Evolutionary conservation across 2,797 vertebrate species (phyloP).

Genomic region (Acanthornis magna): DNA sequence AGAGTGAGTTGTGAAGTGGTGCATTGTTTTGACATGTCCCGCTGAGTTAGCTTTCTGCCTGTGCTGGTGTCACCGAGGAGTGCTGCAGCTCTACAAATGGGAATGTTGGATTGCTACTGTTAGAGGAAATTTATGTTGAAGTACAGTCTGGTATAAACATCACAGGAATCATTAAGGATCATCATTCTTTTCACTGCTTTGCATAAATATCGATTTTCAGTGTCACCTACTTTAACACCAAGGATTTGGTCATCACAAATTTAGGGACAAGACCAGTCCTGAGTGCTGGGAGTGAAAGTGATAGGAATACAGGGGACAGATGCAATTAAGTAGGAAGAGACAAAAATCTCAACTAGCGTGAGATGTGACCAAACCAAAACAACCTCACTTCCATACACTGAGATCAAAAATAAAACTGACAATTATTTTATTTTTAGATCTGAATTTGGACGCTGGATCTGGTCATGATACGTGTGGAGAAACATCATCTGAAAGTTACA

Average conservation of each 20-base stretch:
- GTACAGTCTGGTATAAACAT: background rate
- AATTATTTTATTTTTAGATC: constrained; percentile 75
- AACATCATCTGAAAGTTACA: constrained; percentile 93
- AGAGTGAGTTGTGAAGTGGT: background rate
- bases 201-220: background rate
- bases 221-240: background rate
- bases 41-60: background rate
- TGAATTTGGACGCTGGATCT: constrained; percentile 78
- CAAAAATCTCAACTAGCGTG: background rate
- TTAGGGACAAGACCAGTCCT: background rate
- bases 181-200: background rate
- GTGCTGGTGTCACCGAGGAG: background rate
- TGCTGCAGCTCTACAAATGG: background rate
- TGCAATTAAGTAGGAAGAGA: background rate
- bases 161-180: background rate
- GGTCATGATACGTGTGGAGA: constrained; percentile 87
- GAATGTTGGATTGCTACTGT: fast-evolving
- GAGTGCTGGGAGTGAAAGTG: background rate
- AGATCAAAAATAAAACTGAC: constrained; percentile 52
- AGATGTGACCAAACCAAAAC: background rate
- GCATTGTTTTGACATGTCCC: background rate
- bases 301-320: background rate
- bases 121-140: background rate
- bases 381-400: background rate
- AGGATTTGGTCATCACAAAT: background rate